Evolutionary conservation across 2,888 invertebrate species (phyloP), one percentile per base, ranked within the genome.

Genomic region (Deilephila porcellus): DNA sequence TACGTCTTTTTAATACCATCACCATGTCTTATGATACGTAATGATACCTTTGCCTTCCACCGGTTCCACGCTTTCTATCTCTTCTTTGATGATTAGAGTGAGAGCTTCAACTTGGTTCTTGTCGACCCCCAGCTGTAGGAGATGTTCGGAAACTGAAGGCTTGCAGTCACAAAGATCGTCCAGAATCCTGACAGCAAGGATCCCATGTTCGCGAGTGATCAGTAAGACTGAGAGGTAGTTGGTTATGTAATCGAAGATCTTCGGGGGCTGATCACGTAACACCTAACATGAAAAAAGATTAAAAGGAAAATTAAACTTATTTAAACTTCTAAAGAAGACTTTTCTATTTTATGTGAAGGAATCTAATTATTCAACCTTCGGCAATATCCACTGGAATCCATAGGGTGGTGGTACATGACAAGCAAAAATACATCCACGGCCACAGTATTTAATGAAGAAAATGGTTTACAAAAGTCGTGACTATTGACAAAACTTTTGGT

Each of bases 171-270:
- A 94, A 0, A 94, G 86, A 72, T 94, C 93, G 0, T 93, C 92
- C 32, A 94, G 80, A 1, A 94, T 88, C 79, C 85, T 91, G 7
- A 92, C 86, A 0, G 94, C 90, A 81, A 94, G 84, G 60, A 93
- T 79, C 0, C 94, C 94, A 71, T 94, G 93, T 86, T 97, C 97
- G 8, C 97, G 94, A 0, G 97, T 96, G 45, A 96, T 95, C 70
- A 97, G 90, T 60, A 97, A 90, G 0, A 96, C 96, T 73, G 97
- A 96, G 14, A 97, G 90, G 85, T 97, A 97, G 87, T 97, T 96
- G 3, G 97, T 95, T 79, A 97, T 96, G 86, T 97, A 97, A 76
- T 95, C 95, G 82, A 95, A 96, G 5, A 96, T 92, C 37, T 96
- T 94, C 29, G 90, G 86, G 0, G 97, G 97, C 80, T 97, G 96